phyloP scores from a whole-genome alignment of 2,113 vertebrate species.

The Diadophis punctatus region DNA sequence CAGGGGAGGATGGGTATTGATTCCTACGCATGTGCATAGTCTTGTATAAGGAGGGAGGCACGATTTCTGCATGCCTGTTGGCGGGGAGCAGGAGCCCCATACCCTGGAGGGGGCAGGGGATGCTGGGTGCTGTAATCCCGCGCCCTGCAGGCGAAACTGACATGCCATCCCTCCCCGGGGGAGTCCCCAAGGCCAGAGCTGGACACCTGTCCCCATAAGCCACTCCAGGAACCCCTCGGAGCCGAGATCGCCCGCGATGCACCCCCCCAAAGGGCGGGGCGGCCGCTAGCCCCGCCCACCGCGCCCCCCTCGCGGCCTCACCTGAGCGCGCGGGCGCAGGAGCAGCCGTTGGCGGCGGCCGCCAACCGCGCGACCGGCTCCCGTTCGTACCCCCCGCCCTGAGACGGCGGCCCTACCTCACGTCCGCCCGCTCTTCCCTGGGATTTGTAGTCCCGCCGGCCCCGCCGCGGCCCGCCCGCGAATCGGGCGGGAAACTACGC shows the following conservation, averaged over 20 bases:
- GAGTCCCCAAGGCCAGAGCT: neutral
- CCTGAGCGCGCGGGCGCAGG: conserved; percentile 13
- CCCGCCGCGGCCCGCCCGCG: rapidly evolving
- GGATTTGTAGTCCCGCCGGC: conserved; percentile 50
- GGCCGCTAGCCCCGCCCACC: neutral
- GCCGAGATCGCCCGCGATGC: neutral
- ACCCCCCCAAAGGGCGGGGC: neutral
- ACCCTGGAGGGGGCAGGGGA: neutral
- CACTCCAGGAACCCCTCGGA: neutral
- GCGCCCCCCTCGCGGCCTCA: neutral
- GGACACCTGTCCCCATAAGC: neutral
- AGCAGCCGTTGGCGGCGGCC: neutral
- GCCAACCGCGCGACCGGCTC: conserved; percentile 44
- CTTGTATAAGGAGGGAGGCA: neutral
- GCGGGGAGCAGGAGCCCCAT: neutral
- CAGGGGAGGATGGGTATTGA: neutral
- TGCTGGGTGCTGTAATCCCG: neutral
- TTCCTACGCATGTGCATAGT: neutral
- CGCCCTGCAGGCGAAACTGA: neutral
- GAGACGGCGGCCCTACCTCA: conserved; percentile 45
- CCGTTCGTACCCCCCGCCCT: conserved; percentile 67
- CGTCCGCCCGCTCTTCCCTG: neutral
- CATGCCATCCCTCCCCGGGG: neutral
- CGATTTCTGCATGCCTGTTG: neutral
- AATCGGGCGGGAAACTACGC: neutral